Conservation (phyloP, 2,888 invertebrate species). For the Drosophila maculinotata region DNA sequence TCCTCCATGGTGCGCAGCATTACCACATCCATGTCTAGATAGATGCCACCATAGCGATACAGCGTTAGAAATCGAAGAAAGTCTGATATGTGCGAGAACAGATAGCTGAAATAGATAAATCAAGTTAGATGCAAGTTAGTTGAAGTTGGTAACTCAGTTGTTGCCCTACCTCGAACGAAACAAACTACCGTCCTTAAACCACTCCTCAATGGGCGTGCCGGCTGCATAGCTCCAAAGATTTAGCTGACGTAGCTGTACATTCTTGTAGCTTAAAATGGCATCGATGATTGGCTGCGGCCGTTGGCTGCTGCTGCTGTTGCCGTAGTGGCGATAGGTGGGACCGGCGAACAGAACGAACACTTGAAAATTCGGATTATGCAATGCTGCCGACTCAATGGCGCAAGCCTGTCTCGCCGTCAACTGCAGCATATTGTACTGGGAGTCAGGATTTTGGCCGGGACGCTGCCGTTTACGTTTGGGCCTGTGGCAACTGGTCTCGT, state of each 20-base stretch:
- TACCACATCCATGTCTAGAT: slow-evolving; percentile 91
- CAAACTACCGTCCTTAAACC: slow-evolving; percentile 79
- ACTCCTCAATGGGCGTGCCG: slow-evolving; percentile 81
- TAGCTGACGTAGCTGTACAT: slow-evolving; percentile 81
- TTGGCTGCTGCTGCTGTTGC: slow-evolving; percentile 36
- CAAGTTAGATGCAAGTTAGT: background rate
- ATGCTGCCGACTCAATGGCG: slow-evolving; percentile 83
- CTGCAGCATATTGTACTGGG: slow-evolving; percentile 53
- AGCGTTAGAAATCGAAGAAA: slow-evolving; percentile 85
- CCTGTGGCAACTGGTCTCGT: slow-evolving; percentile 83
- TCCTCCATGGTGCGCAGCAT: slow-evolving; percentile 86
- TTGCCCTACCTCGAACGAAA: slow-evolving; percentile 74
- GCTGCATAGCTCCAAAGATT: slow-evolving; percentile 83
- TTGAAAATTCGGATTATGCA: slow-evolving; percentile 79
- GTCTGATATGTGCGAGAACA: slow-evolving; percentile 75
- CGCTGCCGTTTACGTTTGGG: slow-evolving; percentile 38
- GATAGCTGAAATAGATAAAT: slow-evolving; percentile 25
- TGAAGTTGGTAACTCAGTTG: background rate
- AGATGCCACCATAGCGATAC: slow-evolving; percentile 92
- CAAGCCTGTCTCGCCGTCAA: slow-evolving; percentile 82
- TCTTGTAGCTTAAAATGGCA: slow-evolving; percentile 79
- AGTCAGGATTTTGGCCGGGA: slow-evolving; percentile 16
- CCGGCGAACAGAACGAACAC: slow-evolving; percentile 83
- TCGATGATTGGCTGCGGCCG: slow-evolving; percentile 62
- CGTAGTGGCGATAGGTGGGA: slow-evolving; percentile 68